Evolutionary conservation across 2,888 invertebrate species (phyloP), one percentile per base, ranked within the genome.

Genomic region (Octonoba sinensis): DNA sequence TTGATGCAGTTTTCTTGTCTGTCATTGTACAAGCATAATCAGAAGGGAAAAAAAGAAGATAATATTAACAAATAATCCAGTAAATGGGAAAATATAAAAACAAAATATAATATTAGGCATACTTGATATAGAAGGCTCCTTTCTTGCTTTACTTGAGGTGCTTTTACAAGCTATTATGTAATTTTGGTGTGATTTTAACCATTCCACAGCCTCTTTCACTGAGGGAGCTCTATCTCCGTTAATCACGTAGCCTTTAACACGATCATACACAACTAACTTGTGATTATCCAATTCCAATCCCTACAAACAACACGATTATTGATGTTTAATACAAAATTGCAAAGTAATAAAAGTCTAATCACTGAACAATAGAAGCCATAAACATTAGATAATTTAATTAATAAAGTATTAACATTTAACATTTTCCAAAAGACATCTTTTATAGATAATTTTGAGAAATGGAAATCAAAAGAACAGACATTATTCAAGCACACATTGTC

Each of bases 151-250:
- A n/a, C 18, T 49, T 22, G 74, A 47, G 47, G 74, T 36, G 8
- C 8, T 36, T 36, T 36, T 36, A 60, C 46, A 44, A 6, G 96
- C 92, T 0, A 96, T 94, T 90, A 96, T 95, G 88, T 92, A 96
- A 0, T 94, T 93, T 2, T 96, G 96, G 90, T 97, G 94, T 85
- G 93, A 93, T 87, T 93, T 93, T 13, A 97, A 90, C 96, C 96
- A 97, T 27, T 92, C 90, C 86, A 93, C 93, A 49, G 97, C 90
- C 87, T 93, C 94, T 24, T 92, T 91, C 49, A 93, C 92, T 12
- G 93, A 93, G 0, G 97, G 97, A 54, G 96, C 96, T 87, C 92
- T 93, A n/a, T 91, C 91, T 13, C 95, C 96, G 79, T 92, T 91
- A 85, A 93, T 89, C 87, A 92, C 89, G 86, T 92, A 93, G 3